These are phyloP conservation scores for Dynastes tityus DNA, from an alignment of 2,888 invertebrate genomes.

Conservation along the genomic window DNA sequence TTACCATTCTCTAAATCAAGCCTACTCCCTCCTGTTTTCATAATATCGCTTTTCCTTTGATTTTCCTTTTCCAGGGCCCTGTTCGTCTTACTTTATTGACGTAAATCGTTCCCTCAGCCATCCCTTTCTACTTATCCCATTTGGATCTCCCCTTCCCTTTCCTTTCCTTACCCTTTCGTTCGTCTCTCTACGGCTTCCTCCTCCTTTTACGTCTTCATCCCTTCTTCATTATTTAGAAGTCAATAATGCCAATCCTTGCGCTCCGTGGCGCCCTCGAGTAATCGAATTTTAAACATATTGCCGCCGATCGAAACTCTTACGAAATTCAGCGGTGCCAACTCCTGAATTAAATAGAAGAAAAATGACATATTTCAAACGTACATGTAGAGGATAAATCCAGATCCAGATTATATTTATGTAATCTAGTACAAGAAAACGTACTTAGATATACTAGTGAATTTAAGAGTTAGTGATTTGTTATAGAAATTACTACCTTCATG, in stretches of 20 bases:
- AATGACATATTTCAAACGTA: slow-evolving; percentile 1
- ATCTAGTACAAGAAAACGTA: too few relatives aligned
- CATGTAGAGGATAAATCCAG: not conserved
- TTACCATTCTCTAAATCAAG: not conserved
- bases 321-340: not conserved
- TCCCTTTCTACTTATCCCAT: not conserved
- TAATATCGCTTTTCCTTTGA: slow-evolving; percentile 21
- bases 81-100: not conserved
- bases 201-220: not conserved
- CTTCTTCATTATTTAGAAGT: slow-evolving; percentile 34
- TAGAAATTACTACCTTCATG: too few relatives aligned
- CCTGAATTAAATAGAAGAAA: not conserved
- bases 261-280: not conserved
- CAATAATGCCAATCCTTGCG: slow-evolving; percentile 19
- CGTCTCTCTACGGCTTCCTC: not conserved
- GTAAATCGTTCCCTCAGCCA: not conserved
- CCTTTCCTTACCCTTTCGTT: not conserved
- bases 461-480: too few relatives aligned
- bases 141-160: not conserved
- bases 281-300: slow-evolving; percentile 31
- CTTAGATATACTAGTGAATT: too few relatives aligned
- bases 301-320: slow-evolving; percentile 10
- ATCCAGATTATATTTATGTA: too few relatives aligned
- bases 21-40: not conserved
- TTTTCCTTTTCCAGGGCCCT: not conserved